Evolutionary conservation across 2,113 vertebrate genomes (phyloP), one percentile per base, ranked within the genome.

Genomic region (Coregonus clupeaformis): DNA sequence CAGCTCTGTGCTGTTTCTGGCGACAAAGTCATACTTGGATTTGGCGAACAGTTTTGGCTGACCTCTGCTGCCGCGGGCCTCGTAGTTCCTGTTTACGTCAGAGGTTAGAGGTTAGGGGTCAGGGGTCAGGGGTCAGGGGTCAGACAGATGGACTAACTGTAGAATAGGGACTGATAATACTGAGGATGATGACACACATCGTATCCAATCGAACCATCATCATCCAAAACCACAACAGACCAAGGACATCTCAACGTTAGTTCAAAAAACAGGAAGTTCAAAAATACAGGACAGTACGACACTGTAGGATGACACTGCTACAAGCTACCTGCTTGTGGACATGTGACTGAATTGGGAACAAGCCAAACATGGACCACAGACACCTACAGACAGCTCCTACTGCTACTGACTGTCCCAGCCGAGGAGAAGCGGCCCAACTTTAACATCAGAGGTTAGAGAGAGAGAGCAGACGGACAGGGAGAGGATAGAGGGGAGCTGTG

Each of bases 21-120:
- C 97, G 90, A 95, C 89, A 80, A 99, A 99, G 85, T 98, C 97
- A 0, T 97, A 99, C 80, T 94, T 98, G 49, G 95, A 97, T 92
- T 95, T 96, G 93, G 97, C 97, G 45, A 94, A 96, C 76, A 93
- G 93, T 87, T 92, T 96, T 55, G 83, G 68, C 49, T 93, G 93
- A 65, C 85, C 71, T 87, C 91, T 90, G 59, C 25, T 75, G 62
- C 25, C 77, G 57, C 93, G 91, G 3, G 82, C 82, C 5, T 96
- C 95, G 3, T 93, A 94, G 80, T 87, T 92, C 76, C 96, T 97
- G 89, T 74, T 36, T 2, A 55, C 18, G 16, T 55, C 52, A 14
- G 14, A 55, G 16, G 3, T 55, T 20, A 18, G 27, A 27, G 27
- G 13, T 55, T 5, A 49, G 18, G 4, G 18, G 18, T 20, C 16